Conservation (phyloP, 1,140 invertebrate species). For the Glomeris maerens region DNA sequence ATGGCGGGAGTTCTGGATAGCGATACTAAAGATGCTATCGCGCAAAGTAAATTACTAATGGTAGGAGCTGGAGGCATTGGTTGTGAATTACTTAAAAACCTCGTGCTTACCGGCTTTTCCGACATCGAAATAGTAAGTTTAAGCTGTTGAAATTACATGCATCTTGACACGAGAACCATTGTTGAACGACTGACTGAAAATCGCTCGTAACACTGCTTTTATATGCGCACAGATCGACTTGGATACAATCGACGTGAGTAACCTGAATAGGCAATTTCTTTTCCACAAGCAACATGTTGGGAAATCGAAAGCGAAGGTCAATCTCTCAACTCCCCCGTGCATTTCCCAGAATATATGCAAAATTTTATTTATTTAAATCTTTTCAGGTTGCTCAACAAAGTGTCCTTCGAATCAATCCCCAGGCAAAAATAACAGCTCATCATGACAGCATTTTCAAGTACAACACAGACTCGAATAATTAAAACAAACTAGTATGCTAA, state of each 20-base stretch:
- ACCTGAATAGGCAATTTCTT: conserved; percentile 94
- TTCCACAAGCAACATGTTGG: conserved; percentile 97
- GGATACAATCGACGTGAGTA: conserved; percentile 99
- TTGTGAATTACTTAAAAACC: conserved; percentile 95
- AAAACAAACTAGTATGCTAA: neutral
- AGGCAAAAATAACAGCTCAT: conserved; percentile 71
- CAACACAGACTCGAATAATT: conserved; percentile 16
- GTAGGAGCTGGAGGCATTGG: conserved; percentile 98
- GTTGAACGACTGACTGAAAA: too few relatives aligned
- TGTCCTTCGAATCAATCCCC: conserved; percentile 73
- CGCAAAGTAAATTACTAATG: conserved; percentile 52
- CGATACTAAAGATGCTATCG: conserved; percentile 3
- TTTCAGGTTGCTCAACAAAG: conserved; percentile 73
- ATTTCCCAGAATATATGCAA: neutral
- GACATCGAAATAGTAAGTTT: conserved; percentile 82
- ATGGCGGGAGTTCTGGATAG: too few relatives aligned
- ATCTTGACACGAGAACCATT: too few relatives aligned
- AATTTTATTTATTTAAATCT: conserved; percentile 2
- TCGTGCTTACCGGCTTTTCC: conserved; percentile 84
- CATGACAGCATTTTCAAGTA: conserved; percentile 90
- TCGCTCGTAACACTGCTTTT: conserved; percentile 17
- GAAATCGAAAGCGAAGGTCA: conserved; percentile 66
- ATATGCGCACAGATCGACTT: conserved; percentile 83
- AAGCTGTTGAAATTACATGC: conserved; percentile 3
- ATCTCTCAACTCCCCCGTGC: too few relatives aligned